phyloP scores from a whole-genome alignment of 1,140 invertebrate species.

The Atta colombica region DNA sequence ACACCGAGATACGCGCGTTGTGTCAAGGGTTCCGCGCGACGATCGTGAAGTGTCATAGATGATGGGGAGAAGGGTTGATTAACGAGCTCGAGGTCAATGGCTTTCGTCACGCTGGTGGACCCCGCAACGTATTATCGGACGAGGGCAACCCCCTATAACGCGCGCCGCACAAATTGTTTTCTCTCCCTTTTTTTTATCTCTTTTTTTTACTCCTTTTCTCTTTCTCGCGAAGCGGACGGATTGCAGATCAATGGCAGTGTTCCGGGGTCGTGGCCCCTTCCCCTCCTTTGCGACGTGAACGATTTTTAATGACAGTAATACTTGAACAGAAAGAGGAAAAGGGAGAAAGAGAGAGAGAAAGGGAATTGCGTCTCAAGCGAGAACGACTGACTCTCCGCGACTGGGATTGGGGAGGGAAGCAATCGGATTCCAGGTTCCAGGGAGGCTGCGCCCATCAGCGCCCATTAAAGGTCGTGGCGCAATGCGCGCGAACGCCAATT shows the following conservation, averaged over 20 bases:
- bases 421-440: constrained; percentile 70
- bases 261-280: not conserved
- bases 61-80: constrained; percentile 24
- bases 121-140: constrained; percentile 32
- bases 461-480: constrained; percentile 78
- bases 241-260: constrained; percentile 48
- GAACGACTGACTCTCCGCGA: constrained; percentile 54
- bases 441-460: constrained; percentile 76
- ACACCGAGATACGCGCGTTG: not conserved
- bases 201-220: not conserved
- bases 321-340: not conserved
- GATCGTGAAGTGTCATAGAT: not conserved
- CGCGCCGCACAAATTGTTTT: constrained; percentile 3
- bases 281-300: not conserved
- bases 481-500: constrained; percentile 68
- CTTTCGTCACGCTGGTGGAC: constrained; percentile 25
- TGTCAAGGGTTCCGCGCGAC: not conserved
- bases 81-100: constrained; percentile 50
- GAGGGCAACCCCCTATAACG: constrained; percentile 33
- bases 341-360: not conserved
- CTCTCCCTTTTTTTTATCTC: not conserved
- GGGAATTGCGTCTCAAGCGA: constrained; percentile 25
- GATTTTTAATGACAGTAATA: constrained; percentile 27
- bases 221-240: constrained; percentile 30
- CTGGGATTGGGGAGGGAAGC: constrained; percentile 56